These are phyloP conservation scores for Henricia sp. DNA, from an alignment of 53 echinoderm and acorn worm genomes.

Conservation along the genomic window DNA sequence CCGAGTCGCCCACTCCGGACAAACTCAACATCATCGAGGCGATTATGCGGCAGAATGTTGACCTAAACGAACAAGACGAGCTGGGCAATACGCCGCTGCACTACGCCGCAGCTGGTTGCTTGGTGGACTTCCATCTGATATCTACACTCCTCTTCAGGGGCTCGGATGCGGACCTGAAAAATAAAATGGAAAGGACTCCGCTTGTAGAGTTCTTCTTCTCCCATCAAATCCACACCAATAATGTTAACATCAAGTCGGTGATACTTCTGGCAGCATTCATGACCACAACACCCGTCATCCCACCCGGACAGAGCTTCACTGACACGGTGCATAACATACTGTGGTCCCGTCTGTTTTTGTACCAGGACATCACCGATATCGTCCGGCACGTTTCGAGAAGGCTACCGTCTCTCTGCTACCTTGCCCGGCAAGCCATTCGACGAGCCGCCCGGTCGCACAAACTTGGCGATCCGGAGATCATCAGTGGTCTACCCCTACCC, in stretches of 20 bases:
- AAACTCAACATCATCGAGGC: constrained; percentile 25
- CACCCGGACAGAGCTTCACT: constrained; percentile 10
- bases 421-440: constrained; percentile 59
- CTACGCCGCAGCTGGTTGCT: constrained; percentile 45
- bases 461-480: neutral
- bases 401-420: constrained; percentile 42
- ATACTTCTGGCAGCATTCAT: constrained; percentile 31
- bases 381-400: constrained; percentile 31
- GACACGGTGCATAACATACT: neutral
- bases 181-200: constrained; percentile 50
- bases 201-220: constrained; percentile 41
- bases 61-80: constrained; percentile 42
- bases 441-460: constrained; percentile 45
- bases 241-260: constrained; percentile 30
- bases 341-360: constrained; percentile 34
- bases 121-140: constrained; percentile 53
- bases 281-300: constrained; percentile 38
- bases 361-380: constrained; percentile 45
- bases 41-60: constrained; percentile 10
- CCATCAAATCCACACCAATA: constrained; percentile 22
- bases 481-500: constrained; percentile 10
- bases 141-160: constrained; percentile 44
- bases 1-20: constrained; percentile 19
- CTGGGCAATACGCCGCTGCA: constrained; percentile 62
- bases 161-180: constrained; percentile 60